phyloP scores from a whole-genome alignment of 2,113 vertebrate species.

The Neogobius melanostomus region DNA sequence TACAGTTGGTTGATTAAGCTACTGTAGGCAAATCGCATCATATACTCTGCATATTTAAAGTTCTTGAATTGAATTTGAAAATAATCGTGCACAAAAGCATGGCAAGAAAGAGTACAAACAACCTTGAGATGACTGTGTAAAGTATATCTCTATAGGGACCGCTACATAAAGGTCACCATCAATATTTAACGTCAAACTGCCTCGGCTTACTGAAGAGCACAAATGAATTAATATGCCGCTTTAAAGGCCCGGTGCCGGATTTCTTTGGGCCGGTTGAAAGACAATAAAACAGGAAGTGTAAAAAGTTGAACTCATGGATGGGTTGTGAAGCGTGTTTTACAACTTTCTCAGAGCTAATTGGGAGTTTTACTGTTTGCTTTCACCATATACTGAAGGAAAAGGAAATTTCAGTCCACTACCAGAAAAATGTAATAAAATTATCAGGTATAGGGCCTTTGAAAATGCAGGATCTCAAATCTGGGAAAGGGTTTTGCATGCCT shows the following conservation, averaged over 20 bases:
- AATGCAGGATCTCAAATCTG: not conserved
- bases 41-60: not conserved
- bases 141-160: constrained; percentile 11
- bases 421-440: too few relatives aligned
- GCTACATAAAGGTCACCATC: constrained; percentile 44
- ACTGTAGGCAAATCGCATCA: not conserved
- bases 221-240: not conserved
- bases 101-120: constrained; percentile 10
- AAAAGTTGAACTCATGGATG: too few relatives aligned
- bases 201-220: not conserved
- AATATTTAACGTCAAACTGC: constrained; percentile 52
- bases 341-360: too few relatives aligned
- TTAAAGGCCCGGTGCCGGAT: not conserved
- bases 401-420: too few relatives aligned
- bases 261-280: too few relatives aligned
- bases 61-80: not conserved
- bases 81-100: not conserved
- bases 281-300: too few relatives aligned
- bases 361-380: too few relatives aligned
- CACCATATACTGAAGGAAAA: too few relatives aligned
- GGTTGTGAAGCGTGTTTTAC: too few relatives aligned
- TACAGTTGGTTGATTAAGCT: not conserved
- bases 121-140: constrained; percentile 24
- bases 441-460: too few relatives aligned
- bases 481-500: not conserved